These are phyloP conservation scores for Actinernus sp. DNA, from an alignment of 92 coral and sea anemone species.

Conservation along the genomic window DNA sequence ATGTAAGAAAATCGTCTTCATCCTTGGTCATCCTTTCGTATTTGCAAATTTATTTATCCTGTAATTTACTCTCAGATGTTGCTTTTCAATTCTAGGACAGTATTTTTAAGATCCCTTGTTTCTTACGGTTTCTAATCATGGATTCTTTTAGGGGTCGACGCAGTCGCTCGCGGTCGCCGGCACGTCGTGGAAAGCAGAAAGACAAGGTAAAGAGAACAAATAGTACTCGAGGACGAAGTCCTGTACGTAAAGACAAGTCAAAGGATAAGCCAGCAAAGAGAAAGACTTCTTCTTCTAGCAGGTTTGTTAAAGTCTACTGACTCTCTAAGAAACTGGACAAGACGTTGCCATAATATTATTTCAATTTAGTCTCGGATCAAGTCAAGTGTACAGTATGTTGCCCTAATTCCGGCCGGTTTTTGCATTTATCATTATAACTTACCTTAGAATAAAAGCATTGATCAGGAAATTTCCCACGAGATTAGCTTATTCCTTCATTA, in stretches of 20 bases:
- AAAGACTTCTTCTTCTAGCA: constrained; percentile 81
- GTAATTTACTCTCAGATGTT: neutral
- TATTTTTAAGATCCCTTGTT: neutral
- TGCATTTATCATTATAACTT: no score
- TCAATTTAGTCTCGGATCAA: no score
- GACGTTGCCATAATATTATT: no score
- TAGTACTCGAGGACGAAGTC: constrained; percentile 95
- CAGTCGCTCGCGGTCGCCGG: constrained; percentile 89
- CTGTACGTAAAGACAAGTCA: constrained; percentile 71
- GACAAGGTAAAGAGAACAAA: constrained; percentile 64
- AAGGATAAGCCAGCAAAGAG: constrained; percentile 51
- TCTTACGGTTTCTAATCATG: constrained; percentile 4
- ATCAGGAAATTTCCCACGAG: no score
- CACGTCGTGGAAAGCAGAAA: constrained; percentile 75
- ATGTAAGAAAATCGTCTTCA: constrained; percentile 61
- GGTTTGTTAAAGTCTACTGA: no score
- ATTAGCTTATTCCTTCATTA: no score
- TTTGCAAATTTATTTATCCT: neutral
- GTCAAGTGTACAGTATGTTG: no score
- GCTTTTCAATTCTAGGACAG: neutral
- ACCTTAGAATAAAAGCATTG: no score
- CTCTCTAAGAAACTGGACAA: no score
- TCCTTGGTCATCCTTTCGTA: constrained; percentile 12
- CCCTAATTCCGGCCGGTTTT: no score
- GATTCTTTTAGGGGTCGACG: constrained; percentile 79